Evolutionary conservation across 1,140 invertebrate species (phyloP), one percentile per base, ranked within the genome.

Genomic region (Stegodyphus mimosarum): DNA sequence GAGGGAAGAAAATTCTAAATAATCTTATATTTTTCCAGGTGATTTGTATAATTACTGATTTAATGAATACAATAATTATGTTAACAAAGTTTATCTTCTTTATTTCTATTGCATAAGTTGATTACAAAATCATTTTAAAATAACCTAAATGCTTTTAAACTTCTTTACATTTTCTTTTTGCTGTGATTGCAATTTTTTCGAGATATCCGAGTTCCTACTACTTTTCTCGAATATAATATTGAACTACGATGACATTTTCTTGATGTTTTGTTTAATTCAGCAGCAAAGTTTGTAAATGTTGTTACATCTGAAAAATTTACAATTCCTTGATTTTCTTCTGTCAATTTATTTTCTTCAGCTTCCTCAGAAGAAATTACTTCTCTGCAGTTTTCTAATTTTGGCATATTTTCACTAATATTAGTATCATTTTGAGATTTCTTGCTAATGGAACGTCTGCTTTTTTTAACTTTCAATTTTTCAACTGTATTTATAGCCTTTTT

Each of bases 241-340:
- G 83, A 86, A n/a, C 83, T 86, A 49, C 83, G 74, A 48, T 33
- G 74, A 64, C 49, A 52, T n/a, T 33, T n/a, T 15, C 83, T 78
- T 6, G 52, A 50, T 13, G 74, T 52, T n/a, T 13, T 52, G 55
- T 85, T 53, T 17, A 85, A 18, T 55, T 77, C 67, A 10, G n/a
- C 66, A 5, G 33, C 83, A 77, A 86, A 86, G 33, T 71, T 18
- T 18, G 83, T 50, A 52, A 78, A 86, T 6, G 83, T 71, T 51
- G 83, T 86, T 13, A 7, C 55, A 48, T 86, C 55, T 18, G 50
- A 51, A 7, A 48, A 52, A 48, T 7, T 15, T 52, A 50, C 9
- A 11, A n/a, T 64, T 70, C 52, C 18, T 17, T 55, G 0, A 63
- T 51, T 63, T 55, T 81, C 7, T 48, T 13, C 9, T 17, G 10